phyloP scores from a whole-genome alignment of 2,113 vertebrate genomes.

The Zingel zingel region DNA sequence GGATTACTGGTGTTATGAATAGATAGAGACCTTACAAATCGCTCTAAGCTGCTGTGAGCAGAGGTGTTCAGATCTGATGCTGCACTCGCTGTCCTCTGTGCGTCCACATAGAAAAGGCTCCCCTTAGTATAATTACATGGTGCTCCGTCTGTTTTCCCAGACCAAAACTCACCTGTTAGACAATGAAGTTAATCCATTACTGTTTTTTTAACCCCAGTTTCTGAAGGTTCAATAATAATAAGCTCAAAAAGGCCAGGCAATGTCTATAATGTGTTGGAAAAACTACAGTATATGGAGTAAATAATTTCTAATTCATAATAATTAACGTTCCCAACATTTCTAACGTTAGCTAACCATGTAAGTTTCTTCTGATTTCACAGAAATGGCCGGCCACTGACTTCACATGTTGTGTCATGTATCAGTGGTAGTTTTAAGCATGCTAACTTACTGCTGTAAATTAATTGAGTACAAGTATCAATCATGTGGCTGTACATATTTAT shows the following conservation, averaged over 20 bases:
- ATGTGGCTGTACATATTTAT: slow-evolving; percentile 11
- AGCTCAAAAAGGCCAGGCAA: neutral
- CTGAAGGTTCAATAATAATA: neutral
- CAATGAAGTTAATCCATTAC: neutral
- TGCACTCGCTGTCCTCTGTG: neutral
- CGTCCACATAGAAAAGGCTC: slow-evolving; percentile 2
- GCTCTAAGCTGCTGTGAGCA: neutral
- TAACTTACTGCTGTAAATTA: neutral
- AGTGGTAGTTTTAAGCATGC: neutral
- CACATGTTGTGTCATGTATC: neutral
- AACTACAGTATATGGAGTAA: neutral
- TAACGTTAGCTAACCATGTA: neutral
- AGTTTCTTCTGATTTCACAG: neutral
- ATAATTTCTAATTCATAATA: too few relatives aligned
- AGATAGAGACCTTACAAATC: neutral
- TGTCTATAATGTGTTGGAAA: neutral
- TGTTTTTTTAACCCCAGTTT: neutral
- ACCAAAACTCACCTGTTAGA: neutral
- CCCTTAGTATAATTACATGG: slow-evolving; percentile 10
- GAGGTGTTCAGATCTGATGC: slow-evolving; percentile 1
- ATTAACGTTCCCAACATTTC: neutral
- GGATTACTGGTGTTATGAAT: neutral
- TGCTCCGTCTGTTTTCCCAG: neutral
- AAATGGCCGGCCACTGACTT: neutral
- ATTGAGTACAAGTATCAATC: neutral